Percentiles rank a stretch among this genome's conserved stretches.
phyloP scores from a whole-genome alignment of 2,113 vertebrate species.

The Mastomys natalensis region DNA sequence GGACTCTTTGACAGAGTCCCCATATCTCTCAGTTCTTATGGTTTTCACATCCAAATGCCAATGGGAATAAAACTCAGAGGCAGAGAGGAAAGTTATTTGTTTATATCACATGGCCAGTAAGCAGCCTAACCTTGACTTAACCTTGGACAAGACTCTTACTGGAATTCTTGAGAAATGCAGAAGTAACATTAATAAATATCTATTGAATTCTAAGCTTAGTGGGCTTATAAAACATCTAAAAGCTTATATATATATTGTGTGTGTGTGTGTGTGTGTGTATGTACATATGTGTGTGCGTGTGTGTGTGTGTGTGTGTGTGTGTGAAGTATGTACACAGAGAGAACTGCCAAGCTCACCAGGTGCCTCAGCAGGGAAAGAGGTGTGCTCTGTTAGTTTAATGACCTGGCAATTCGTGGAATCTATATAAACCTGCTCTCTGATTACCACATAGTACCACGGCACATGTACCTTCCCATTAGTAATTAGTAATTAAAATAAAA shows the following conservation, averaged over 20 bases:
- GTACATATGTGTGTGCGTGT: neutral
- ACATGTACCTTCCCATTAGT: neutral
- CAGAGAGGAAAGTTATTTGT: neutral
- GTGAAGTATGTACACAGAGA: neutral
- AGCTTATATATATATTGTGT: neutral
- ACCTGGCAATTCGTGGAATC: neutral
- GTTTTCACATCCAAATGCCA: neutral
- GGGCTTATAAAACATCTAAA: neutral
- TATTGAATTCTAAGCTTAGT: neutral
- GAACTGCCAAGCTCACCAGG: neutral
- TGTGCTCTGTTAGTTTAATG: too few relatives aligned
- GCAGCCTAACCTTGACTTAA: neutral
- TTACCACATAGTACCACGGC: neutral
- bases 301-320: neutral
- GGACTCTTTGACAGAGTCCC: neutral
- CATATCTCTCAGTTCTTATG: neutral
- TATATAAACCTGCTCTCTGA: neutral
- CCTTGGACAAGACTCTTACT: neutral
- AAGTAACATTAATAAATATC: neutral
- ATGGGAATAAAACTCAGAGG: neutral
- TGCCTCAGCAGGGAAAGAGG: neutral
- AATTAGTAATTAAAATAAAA: slow-evolving; percentile 1
- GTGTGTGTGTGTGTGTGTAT: rapidly evolving
- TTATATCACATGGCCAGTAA: neutral
- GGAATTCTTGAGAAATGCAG: neutral